A percentile compares a stretch with the other conserved stretches of the same genome.
phyloP scores from a whole-genome alignment of 2,113 vertebrate species.

The Heterotilapia buettikoferi region DNA sequence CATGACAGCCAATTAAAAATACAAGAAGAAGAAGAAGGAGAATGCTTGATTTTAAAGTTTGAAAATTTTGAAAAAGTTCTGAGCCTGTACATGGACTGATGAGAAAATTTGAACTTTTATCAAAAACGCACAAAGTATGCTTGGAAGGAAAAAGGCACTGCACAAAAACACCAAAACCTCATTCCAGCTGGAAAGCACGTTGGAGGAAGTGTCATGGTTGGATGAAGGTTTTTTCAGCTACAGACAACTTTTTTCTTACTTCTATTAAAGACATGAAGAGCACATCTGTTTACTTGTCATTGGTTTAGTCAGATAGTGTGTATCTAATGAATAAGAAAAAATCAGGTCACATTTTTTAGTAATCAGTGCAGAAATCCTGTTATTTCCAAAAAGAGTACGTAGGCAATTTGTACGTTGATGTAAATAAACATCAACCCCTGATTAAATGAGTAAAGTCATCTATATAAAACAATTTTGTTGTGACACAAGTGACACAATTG shows the following conservation, averaged over 20 bases:
- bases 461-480: not conserved
- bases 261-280: not conserved
- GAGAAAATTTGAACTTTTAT: not conserved
- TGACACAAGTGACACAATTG: not conserved
- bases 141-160: not conserved
- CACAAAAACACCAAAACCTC: not conserved
- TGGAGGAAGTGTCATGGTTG: not conserved
- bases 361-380: not conserved
- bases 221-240: not conserved
- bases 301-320: not conserved
- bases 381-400: not conserved
- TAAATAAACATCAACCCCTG: not conserved
- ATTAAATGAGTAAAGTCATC: not conserved
- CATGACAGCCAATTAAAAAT: not conserved
- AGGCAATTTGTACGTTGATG: not conserved
- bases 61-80: not conserved
- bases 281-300: not conserved
- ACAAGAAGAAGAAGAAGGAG: not conserved
- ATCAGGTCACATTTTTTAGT: not conserved
- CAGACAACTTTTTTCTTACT: not conserved
- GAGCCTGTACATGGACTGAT: not conserved
- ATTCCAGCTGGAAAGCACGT: not conserved
- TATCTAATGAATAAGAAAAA: not conserved
- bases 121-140: not conserved
- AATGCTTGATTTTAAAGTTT: not conserved